Base-by-base conservation (phyloP, 2,113 vertebrate genomes). In the Aleadryas rufinucha region DNA sequence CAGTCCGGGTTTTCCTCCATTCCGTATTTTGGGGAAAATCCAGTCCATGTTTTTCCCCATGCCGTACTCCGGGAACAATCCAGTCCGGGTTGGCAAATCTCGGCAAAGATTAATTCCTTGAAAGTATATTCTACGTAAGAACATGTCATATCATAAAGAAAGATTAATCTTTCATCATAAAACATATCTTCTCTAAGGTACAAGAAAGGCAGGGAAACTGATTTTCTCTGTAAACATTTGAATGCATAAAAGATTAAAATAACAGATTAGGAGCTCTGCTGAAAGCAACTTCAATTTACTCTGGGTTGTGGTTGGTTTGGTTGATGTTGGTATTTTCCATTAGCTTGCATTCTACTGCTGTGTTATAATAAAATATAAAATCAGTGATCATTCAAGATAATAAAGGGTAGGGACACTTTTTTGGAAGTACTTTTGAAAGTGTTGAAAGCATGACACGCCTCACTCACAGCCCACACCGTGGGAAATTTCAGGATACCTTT, bases 101-200 rank as follows among this genome's bases (percentile, higher is more conserved):
- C 91, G 70, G 79, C 90, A 87, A 87, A 96, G 61, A 96, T 97
- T 93, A 65, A 84, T 84, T 97, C 78, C 9, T 81, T 54, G 49
- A 47, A 65, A 44, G 37, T 64, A 64, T 92, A 90, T 83, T 89
- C 89, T 76, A 47, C 56, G 95, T 87, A 93, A 88, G 72, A 80
- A 90, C 42, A 50, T 95, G 49, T 71, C 63, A 81, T 26, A 78
- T 75, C 59, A 10, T 11, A 81, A 39, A 75, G 61, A 39, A 89
- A 57, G 89, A 89, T 63, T 10, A 87, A 76, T 89, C 61, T 64
- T 64, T 65, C 95, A 44, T 68, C 77, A 70, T 76, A 61, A 75
- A 63, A 61, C 49, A 13, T 45, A 35, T 90, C 91, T 79, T 87
- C 64, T 94, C 97, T 97, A 95, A 89, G 91, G 87, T 95, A 95